Conservation (phyloP, 2,113 vertebrate species). For the Echinops telfairi region DNA sequence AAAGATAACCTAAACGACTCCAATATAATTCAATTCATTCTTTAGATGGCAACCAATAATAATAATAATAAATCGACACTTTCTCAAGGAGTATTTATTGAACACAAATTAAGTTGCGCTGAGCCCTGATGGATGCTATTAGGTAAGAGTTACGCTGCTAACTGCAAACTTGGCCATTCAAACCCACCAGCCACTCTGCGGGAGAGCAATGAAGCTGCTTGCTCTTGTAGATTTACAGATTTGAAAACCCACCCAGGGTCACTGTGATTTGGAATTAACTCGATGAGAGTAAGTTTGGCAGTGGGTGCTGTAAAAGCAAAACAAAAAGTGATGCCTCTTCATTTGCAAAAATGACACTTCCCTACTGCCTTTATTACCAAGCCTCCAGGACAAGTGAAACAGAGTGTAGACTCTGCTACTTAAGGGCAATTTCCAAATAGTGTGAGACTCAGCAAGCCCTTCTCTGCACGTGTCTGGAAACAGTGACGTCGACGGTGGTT, state of each 20-base stretch:
- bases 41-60: neutral
- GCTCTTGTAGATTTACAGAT: no score
- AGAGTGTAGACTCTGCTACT: slow-evolving; percentile 4
- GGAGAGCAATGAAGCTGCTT: no score
- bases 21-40: neutral
- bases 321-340: slow-evolving; percentile 12
- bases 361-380: neutral
- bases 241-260: no score
- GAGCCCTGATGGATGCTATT: no score
- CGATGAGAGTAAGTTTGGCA: no score
- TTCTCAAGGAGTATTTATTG: slow-evolving; percentile 16
- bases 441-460: neutral
- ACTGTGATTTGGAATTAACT: no score
- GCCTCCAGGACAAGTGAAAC: slow-evolving; percentile 37
- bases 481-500: neutral
- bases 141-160: no score
- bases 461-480: slow-evolving; percentile 34
- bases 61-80: neutral
- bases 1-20: neutral
- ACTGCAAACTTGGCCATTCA: no score
- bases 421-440: neutral
- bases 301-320: neutral
- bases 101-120: neutral
- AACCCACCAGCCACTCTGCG: no score
- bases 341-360: slow-evolving; percentile 27